Conservation (phyloP, 2,888 invertebrate species). For the Salticus scenicus region DNA sequence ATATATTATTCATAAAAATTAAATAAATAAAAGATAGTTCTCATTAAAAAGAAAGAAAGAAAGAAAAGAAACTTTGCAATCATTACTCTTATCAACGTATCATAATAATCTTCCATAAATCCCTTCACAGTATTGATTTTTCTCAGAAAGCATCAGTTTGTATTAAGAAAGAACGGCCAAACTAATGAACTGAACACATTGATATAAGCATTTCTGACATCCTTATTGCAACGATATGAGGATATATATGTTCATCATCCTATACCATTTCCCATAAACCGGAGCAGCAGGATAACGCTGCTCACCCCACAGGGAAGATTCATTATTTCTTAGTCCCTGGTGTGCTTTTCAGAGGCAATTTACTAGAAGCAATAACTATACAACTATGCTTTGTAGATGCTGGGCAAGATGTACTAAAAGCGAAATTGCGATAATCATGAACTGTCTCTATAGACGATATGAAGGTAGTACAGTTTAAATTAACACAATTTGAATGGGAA, state of each 20-base stretch:
- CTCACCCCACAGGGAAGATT: slow-evolving; percentile 46
- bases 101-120: too few relatives aligned
- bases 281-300: neutral
- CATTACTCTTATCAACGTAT: too few relatives aligned
- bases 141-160: neutral
- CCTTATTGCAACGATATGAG: neutral
- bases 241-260: neutral
- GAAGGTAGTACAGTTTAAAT: too few relatives aligned
- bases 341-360: slow-evolving; percentile 18
- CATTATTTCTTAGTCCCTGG: slow-evolving; percentile 19
- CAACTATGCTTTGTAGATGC: neutral
- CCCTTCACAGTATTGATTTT: too few relatives aligned
- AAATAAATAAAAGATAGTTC: too few relatives aligned
- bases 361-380: neutral
- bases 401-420: too few relatives aligned
- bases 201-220: neutral
- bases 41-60: too few relatives aligned
- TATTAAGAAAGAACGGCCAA: neutral
- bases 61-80: too few relatives aligned
- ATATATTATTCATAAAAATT: too few relatives aligned
- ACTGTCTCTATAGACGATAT: too few relatives aligned
- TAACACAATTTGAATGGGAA: too few relatives aligned
- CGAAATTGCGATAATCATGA: too few relatives aligned
- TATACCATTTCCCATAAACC: neutral
- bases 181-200: neutral